These are phyloP conservation scores for Anguilla pacifica DNA, from an alignment of 2,797 vertebrate species.

Conservation along the genomic window DNA sequence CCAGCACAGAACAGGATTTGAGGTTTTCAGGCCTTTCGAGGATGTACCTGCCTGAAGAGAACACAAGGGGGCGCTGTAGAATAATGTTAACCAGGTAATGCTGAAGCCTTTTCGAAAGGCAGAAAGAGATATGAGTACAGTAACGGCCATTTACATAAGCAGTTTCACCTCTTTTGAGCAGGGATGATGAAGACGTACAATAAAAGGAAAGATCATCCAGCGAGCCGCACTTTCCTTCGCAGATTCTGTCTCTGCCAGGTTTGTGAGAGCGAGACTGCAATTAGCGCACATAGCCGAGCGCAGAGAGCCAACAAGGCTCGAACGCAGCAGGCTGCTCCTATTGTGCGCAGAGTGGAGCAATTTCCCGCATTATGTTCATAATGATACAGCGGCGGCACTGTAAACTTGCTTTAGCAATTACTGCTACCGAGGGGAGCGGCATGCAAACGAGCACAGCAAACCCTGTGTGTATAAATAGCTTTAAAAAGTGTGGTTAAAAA, in stretches of 20 bases:
- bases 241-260: background rate
- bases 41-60: slow-evolving; percentile 22
- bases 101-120: background rate
- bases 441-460: background rate
- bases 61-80: slow-evolving; percentile 61
- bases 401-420: background rate
- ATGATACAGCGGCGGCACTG: background rate
- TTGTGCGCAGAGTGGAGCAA: background rate
- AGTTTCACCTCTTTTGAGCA: background rate
- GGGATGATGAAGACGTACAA: background rate
- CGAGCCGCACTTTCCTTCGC: background rate
- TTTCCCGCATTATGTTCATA: background rate
- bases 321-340: background rate
- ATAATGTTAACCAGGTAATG: slow-evolving; percentile 2
- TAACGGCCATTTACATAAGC: background rate
- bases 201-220: background rate
- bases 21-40: background rate
- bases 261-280: background rate
- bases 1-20: background rate
- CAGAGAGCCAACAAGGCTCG: background rate
- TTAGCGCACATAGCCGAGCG: background rate
- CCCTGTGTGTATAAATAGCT: slow-evolving; percentile 11
- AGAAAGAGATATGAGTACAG: background rate
- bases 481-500: background rate
- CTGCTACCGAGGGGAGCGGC: background rate